Percentiles rank a stretch among this genome's conserved stretches.
These are phyloP conservation scores for Acipenser oxyrinchus DNA, from an alignment of 2,797 vertebrate genomes.

Conservation along the genomic window DNA sequence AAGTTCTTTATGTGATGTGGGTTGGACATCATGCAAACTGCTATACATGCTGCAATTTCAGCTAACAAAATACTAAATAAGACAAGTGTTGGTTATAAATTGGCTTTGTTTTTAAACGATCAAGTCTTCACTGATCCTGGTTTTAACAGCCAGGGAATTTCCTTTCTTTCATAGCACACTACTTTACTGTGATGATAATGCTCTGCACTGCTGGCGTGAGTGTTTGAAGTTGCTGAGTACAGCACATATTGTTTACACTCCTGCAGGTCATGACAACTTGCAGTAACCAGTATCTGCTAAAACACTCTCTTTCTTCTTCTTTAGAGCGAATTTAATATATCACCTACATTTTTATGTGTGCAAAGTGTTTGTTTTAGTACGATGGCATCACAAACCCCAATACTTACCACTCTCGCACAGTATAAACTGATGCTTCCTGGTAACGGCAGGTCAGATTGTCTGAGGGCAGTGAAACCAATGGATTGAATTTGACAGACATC, in stretches of 20 bases:
- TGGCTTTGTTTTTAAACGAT: conserved; percentile 32
- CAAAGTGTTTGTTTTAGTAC: not conserved
- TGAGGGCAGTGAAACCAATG: too few species aligned
- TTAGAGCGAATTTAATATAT: too few species aligned
- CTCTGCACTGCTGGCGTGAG: conserved; percentile 37
- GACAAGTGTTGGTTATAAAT: conserved; percentile 15
- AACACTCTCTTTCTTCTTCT: too few species aligned
- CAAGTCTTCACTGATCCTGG: conserved; percentile 40
- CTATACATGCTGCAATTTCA: conserved; percentile 10
- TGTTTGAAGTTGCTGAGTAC: conserved; percentile 54
- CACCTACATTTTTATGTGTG: not conserved
- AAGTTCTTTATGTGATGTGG: conserved; percentile 20
- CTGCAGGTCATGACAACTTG: conserved; percentile 37
- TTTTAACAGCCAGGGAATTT: conserved; percentile 62
- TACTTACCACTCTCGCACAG: too few species aligned
- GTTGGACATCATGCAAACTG: conserved; percentile 23
- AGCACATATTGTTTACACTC: conserved; percentile 36
- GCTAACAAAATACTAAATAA: conserved; percentile 13
- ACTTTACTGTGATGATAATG: conserved; percentile 59
- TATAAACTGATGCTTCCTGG: too few species aligned
- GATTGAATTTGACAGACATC: too few species aligned
- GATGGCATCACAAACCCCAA: too few species aligned
- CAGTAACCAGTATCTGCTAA: conserved; percentile 25
- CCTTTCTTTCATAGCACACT: conserved; percentile 55
- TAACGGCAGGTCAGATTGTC: too few species aligned